Evolutionary conservation across 2,113 vertebrate species (phyloP), one percentile per base, ranked within the genome.

Genomic region (Cyanistes caeruleus): DNA sequence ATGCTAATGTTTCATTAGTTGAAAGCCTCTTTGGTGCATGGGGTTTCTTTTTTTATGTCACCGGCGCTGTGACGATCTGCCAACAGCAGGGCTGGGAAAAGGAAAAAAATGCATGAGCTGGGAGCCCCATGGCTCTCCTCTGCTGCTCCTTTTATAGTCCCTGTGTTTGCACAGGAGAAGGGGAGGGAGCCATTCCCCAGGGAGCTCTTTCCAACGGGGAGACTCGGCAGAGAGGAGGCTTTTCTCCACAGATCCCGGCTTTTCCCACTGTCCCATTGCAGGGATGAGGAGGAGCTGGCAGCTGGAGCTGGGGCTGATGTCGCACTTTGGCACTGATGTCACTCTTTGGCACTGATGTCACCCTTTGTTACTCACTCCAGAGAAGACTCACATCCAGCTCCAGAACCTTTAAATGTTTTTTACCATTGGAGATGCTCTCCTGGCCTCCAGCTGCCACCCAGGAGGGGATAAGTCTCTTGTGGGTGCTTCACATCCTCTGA

Each of bases 1-100:
- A 98, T 98, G 98, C 98, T 99, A 99, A 99, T 99, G 98, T 98
- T 99, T 99, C 98, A 99, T 99, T 99, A 99, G 98, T 97, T 98
- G 97, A 94, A 98, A 98, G 97, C 97, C 97, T 97, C 85, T 98
- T 94, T 83, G 93, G 49, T 92, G 94, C 95, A 95, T 78, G 94
- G 97, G 94, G 97, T 90, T 97, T 97, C 97, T 98, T 98, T 98
- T 97, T 94, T 97, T 97, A 95, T 95, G 58, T 73, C 92, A 87
- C 68, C 58, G 43, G 85, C 2, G 4, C 77, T 87, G 86, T 90
- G 62, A 93, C 33, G 94, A 96, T 96, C 93, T 97, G 83, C 95
- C 96, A 95, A 96, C 97, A 97, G 95, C 94, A 73, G 78, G 84
- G 77, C 90, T 93, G 93, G 89, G 64, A 56, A 85, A 84, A 87